A percentile compares a stretch with the other conserved stretches of the same genome.
Evolutionary conservation across 2,113 vertebrate genomes (phyloP).

Genomic region (Pipra filicauda): DNA sequence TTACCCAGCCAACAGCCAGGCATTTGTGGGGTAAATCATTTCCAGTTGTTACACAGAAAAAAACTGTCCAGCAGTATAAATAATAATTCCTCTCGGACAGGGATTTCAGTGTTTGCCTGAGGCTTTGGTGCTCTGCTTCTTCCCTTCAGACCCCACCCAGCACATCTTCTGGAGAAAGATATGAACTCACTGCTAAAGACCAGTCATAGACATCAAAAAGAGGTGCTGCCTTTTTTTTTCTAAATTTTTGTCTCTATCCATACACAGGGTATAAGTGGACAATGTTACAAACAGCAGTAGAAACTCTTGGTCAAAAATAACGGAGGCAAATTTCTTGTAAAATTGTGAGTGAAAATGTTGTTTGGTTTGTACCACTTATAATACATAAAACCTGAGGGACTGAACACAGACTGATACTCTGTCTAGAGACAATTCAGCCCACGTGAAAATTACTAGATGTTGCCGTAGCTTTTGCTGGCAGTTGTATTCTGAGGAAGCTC

Average conservation of each 20-base stretch:
- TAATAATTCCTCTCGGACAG: neutral
- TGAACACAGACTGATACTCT: neutral
- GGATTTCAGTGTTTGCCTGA: neutral
- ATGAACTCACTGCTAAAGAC: neutral
- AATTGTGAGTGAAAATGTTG: neutral
- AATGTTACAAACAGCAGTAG: neutral
- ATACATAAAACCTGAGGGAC: neutral
- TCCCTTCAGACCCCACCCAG: neutral
- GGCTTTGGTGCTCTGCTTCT: neutral
- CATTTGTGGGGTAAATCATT: conserved; percentile 67
- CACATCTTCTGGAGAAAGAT: neutral
- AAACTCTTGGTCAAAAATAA: neutral
- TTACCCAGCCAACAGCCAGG: conserved; percentile 61
- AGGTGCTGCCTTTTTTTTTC: neutral
- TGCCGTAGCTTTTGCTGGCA: neutral
- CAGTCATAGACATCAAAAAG: neutral
- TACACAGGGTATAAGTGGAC: neutral
- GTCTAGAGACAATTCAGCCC: neutral
- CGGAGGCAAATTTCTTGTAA: neutral
- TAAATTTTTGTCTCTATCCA: neutral
- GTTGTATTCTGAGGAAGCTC: neutral
- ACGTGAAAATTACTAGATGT: neutral
- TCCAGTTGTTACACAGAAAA: conserved; percentile 67
- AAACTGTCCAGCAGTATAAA: conserved; percentile 36
- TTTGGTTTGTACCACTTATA: neutral